Base-by-base conservation (phyloP, 1,140 invertebrate species). In the Muscidifurax raptorellus region DNA sequence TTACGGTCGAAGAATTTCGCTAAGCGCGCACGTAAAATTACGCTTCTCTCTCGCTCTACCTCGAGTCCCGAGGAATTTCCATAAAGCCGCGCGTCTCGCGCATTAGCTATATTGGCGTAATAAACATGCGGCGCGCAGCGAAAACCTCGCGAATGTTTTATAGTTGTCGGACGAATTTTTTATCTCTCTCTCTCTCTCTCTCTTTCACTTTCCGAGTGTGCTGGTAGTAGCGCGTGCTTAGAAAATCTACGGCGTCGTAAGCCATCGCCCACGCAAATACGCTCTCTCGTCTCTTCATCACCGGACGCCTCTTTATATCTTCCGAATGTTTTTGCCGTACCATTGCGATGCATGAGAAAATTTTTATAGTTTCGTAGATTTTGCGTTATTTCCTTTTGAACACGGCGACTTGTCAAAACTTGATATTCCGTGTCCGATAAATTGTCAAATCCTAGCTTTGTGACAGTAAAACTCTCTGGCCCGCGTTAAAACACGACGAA, bases 81-180 rank as follows among this genome's bases (percentile, higher is more conserved):
- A 78, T 83, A 83, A 83, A 83, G 40, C 27, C 36, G n/a, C n/a
- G 13, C 30, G 64, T 69, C 3, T n/a, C 81, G 77, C 74, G 82
- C 25, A 84, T 79, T 79, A 84, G 82, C 76, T 84, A 64, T 84
- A 84, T 71, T 44, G 82, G 67, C 75, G 47, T 74, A 74, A 84
- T 84, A 84, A 84, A 84, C 75, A 78, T 66, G 44, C 27, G 15
- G 25, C 66, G 66, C 36, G 40, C 36, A 22, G 78, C 15, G 52
- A n/a, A 15, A 22, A n/a, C 36, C 15, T 22, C 80, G 40, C 30
- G 80, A 22, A 64, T 82, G 69, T 82, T 82, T 64, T 75, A 74
- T 75, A 74, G 69, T 82, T 82, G 44, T 82, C 71, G 80, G 44
- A 12, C 25, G 25, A n/a, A 69, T 69, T 69, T 30, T 69, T 15